A percentile compares a stretch with the other conserved stretches of the same genome.
phyloP scores from a whole-genome alignment of 2,888 invertebrate species.

The Thymelicus lineola region DNA sequence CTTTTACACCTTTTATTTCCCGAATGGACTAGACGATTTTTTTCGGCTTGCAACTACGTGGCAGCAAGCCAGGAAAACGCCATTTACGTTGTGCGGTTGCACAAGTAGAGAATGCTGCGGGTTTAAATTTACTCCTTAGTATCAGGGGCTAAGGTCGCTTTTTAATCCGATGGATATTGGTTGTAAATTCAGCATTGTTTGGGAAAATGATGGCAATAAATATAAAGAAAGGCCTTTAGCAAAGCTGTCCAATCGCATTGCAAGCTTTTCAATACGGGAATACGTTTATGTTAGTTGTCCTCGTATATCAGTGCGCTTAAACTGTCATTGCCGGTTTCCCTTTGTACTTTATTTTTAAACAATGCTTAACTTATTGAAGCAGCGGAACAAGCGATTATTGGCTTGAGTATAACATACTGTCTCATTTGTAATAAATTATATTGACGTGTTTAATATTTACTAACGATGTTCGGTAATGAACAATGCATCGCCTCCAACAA shows the following conservation, averaged over 20 bases:
- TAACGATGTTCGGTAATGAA: too few relatives aligned
- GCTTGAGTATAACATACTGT: background rate
- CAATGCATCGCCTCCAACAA: too few relatives aligned
- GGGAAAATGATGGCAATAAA: constrained; percentile 77
- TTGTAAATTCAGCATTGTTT: constrained; percentile 66
- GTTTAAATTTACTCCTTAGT: constrained; percentile 49
- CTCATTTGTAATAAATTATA: background rate
- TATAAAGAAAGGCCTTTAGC: constrained; percentile 68
- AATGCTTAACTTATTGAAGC: constrained; percentile 7
- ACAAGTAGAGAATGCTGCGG: constrained; percentile 39
- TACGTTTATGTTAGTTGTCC: constrained; percentile 34
- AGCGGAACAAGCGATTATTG: background rate
- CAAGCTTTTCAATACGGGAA: constrained; percentile 54
- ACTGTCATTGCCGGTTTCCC: constrained; percentile 25
- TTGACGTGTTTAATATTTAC: too few relatives aligned
- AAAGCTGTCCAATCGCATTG: constrained; percentile 65
- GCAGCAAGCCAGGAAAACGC: constrained; percentile 68
- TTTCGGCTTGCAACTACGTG: constrained; percentile 64
- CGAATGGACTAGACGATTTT: constrained; percentile 61
- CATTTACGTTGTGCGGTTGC: constrained; percentile 46
- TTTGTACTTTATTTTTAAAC: constrained; percentile 28
- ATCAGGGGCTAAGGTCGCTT: constrained; percentile 45
- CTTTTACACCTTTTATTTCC: constrained; percentile 70
- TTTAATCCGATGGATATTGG: constrained; percentile 46
- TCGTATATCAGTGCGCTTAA: constrained; percentile 35